phyloP scores from a whole-genome alignment of 2,113 vertebrate genomes.

The Myrmophylax atrothorax region DNA sequence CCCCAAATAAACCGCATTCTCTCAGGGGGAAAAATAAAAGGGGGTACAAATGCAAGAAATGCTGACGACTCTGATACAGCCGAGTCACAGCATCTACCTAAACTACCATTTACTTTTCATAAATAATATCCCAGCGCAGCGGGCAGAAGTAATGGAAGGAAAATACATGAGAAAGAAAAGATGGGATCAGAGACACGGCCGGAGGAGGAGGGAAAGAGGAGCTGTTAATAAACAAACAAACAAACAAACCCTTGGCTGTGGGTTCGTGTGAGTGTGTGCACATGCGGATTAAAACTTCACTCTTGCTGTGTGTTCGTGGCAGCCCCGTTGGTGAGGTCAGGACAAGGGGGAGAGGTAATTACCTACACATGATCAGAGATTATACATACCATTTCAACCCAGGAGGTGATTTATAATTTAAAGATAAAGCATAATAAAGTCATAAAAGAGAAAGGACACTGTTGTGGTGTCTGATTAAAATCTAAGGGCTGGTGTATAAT shows the following conservation, averaged over 20 bases:
- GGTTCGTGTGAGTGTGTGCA: not conserved
- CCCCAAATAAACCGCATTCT: not conserved
- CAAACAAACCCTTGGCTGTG: not conserved
- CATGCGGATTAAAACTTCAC: not conserved
- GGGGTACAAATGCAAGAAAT: not conserved
- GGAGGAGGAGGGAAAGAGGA: not conserved
- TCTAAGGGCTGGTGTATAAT: slow-evolving; percentile 54
- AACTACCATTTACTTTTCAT: not conserved
- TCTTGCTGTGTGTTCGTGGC: not conserved
- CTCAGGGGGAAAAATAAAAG: not conserved
- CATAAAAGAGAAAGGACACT: slow-evolving; percentile 74
- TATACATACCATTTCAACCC: slow-evolving; percentile 57
- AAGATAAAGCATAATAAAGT: slow-evolving; percentile 80
- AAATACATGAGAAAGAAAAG: not conserved
- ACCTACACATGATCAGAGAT: slow-evolving; percentile 62
- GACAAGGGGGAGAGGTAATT: slow-evolving; percentile 60
- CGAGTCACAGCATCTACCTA: not conserved
- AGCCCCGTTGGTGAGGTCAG: slow-evolving; percentile 27
- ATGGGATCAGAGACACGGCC: not conserved
- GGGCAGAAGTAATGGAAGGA: not conserved
- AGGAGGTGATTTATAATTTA: slow-evolving; percentile 80
- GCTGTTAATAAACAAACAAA: not conserved
- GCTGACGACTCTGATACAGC: not conserved
- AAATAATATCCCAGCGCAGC: not conserved
- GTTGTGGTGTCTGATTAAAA: slow-evolving; percentile 78